Evolutionary conservation across 2,797 vertebrate species (phyloP), one percentile per base, ranked within the genome.

Genomic region (Protonibea diacanthus): DNA sequence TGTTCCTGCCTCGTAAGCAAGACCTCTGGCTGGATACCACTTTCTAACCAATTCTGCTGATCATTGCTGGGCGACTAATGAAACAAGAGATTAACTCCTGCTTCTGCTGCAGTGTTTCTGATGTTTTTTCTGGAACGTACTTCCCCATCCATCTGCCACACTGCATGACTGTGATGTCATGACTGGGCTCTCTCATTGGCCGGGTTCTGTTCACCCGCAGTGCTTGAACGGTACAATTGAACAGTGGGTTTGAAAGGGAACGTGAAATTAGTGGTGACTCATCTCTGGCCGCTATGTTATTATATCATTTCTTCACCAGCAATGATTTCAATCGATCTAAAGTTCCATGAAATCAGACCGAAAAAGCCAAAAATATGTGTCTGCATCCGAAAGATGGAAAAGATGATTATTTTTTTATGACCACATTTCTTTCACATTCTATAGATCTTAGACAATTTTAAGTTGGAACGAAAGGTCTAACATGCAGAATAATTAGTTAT

Each of bases 261-360:
- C 89, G 79, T 95, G 69, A 94, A 94, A 95, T 95, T 94, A 94
- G 93, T 89, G 93, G 91, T 95, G 92, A 94, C 86, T 95, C 92
- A 95, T 94, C 84, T 81, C 84, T 91, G 85, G 85, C 85, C 74
- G 82, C 88, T 86, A 77, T 94, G 87, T 93, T 88, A 95, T 95
- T 95, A 94, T 92, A 92, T 87, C 25, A 90, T 94, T 94, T 94
- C 87, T 91, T 90, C 84, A 93, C 89, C 88, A 85, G 87, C 71
- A 90, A 92, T 86, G 74, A 94, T 92, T 94, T 91, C 79, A 90
- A 93, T 95, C 88, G 82, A 93, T 95, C 78, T 85, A 84, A 92
- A 89, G 90, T 95, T 95, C 90, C 93, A 94, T 91, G 84, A 93
- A 93, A 91, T 94, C 79, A 82, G 80, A 90, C 84, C 85, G 84